These are phyloP conservation scores for Crenuchus spilurus DNA, from an alignment of 2,797 vertebrate species.

Conservation along the genomic window DNA sequence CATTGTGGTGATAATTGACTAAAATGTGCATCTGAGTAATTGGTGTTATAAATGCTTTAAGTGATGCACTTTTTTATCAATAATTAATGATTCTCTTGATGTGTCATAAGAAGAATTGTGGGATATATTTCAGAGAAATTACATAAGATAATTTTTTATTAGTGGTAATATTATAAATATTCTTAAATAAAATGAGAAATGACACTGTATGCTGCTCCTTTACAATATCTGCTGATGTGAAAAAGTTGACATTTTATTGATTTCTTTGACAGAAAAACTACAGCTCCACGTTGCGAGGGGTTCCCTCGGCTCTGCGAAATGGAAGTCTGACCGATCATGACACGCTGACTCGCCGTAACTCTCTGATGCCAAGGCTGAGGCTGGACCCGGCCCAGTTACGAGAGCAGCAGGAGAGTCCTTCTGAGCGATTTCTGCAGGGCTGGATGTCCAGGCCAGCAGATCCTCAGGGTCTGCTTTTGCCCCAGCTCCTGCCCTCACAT, in stretches of 20 bases:
- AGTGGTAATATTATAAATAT: too few relatives aligned
- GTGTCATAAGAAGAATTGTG: too few relatives aligned
- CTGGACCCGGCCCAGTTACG: constrained; percentile 75
- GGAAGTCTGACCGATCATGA: constrained; percentile 79
- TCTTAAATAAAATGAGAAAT: too few relatives aligned
- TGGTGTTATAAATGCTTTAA: too few relatives aligned
- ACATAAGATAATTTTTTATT: too few relatives aligned
- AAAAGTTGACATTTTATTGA: neutral
- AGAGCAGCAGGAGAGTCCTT: constrained; percentile 70
- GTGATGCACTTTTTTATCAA: too few relatives aligned
- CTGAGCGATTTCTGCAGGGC: constrained; percentile 86
- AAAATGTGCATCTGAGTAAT: too few relatives aligned
- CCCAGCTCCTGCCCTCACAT: constrained; percentile 82
- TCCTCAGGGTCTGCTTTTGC: constrained; percentile 86
- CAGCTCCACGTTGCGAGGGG: constrained; percentile 86
- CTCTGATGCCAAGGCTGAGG: constrained; percentile 81
- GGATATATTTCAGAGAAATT: too few relatives aligned
- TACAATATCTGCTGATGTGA: too few relatives aligned
- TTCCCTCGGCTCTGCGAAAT: constrained; percentile 78
- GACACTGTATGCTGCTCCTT: too few relatives aligned
- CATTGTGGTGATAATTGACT: too few relatives aligned
- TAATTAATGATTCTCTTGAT: too few relatives aligned
- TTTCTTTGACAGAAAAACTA: constrained; percentile 83
- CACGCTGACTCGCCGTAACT: constrained; percentile 83
- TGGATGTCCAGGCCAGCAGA: constrained; percentile 87